These are phyloP conservation scores for Pseudorasbora parva DNA, from an alignment of 2,113 vertebrate species.

Conservation along the genomic window DNA sequence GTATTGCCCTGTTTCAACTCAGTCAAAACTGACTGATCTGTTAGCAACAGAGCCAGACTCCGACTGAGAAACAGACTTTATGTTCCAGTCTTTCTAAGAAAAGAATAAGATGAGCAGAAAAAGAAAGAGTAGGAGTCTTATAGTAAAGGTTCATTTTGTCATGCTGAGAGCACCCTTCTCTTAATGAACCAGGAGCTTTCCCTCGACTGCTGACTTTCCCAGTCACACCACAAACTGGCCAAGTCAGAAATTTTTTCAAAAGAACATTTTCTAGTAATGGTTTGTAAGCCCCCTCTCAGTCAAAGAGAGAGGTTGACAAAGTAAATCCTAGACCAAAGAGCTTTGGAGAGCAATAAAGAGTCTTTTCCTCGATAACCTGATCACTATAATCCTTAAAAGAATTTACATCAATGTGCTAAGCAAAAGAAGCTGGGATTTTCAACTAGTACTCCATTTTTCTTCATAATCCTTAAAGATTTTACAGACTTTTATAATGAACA, in stretches of 20 bases:
- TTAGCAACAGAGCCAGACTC: conserved; percentile 13
- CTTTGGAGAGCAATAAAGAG: conserved; percentile 51
- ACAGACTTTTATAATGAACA: background rate
- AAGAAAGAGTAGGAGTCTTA: conserved; percentile 1
- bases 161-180: conserved; percentile 1
- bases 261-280: conserved; percentile 58
- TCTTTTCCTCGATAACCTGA: conserved; percentile 64
- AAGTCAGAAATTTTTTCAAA: conserved; percentile 43
- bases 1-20: conserved; percentile 16
- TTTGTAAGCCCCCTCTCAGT: conserved; percentile 49
- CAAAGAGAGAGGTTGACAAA: conserved; percentile 58
- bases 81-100: conserved; percentile 5
- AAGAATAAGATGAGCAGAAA: conserved; percentile 13
- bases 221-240: conserved; percentile 11
- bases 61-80: conserved; percentile 27
- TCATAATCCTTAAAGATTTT: background rate
- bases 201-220: background rate
- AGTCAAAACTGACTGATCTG: conserved; percentile 6
- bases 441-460: conserved; percentile 8
- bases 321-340: conserved; percentile 54
- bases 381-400: conserved; percentile 67
- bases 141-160: conserved; percentile 17
- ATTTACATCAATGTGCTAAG: conserved; percentile 54
- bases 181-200: background rate
- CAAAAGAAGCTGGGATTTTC: conserved; percentile 43